Base-by-base conservation (phyloP, 2,113 vertebrate species). In the Sakesphorus luctuosus region DNA sequence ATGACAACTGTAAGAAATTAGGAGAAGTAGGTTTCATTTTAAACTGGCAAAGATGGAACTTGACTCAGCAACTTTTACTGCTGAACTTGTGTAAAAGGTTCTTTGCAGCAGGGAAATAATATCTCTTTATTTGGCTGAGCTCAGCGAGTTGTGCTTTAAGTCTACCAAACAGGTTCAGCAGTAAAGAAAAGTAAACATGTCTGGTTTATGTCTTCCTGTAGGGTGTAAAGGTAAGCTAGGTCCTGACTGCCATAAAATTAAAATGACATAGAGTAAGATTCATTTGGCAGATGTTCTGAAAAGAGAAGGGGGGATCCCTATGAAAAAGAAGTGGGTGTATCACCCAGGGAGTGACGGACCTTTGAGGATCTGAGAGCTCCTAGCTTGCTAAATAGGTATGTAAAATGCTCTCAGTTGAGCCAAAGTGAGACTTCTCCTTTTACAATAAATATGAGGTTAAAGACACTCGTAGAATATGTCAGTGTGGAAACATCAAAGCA, bases 291-390 rank as follows among this genome's bases (percentile, higher is more conserved):
- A 8, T 80, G 38, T 28, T 46, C 5, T 20, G 29, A 71, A 55
- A 87, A 69, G 15, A 46, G 2, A 5, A n/a, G 21, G 2, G 3
- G 4, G 1, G 4, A 1, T 25, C 7, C 1, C 24, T 56, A 3
- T 52, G 55, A 78, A 94, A 87, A 67, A 7, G 4, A 67, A 7
- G 4, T 35, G 12, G 1, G 2, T 61, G 0, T 26, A 18, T 46
- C 19, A 58, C 4, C 21, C 17, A 47, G 19, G 6, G 25, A 59
- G 11, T 5, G 72, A 26, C 9, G 40, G 23, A 71, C 7, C 14
- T 76, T 53, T 72, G 35, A 84, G 33, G 8, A 65, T 36, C 12
- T 87, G 19, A 31, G 50, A 84, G 25, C 7, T 71, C 3, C 5
- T 31, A 15, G 0, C 8, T 61, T 67, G n/a, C 33, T 66, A 36